phyloP scores from a whole-genome alignment of 2,113 vertebrate species.

The Drymodes brunneopygia region DNA sequence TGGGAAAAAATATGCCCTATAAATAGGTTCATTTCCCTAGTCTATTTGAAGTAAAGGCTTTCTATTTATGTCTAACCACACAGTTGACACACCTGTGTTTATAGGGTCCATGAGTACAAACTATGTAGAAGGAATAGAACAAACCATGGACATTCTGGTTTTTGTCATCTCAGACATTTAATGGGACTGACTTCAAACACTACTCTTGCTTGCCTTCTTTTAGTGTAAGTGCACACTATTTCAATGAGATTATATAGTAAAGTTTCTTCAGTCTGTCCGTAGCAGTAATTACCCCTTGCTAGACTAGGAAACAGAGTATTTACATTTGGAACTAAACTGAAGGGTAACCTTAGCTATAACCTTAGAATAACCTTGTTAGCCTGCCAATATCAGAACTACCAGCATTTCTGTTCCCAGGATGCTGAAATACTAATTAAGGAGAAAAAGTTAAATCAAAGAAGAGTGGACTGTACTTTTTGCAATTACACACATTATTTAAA shows the following conservation, averaged over 20 bases:
- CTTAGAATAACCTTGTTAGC: background rate
- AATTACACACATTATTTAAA: background rate
- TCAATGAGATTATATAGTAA: background rate
- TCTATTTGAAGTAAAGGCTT: background rate
- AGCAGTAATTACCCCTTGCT: background rate
- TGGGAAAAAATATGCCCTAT: background rate
- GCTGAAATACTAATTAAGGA: background rate
- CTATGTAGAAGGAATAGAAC: background rate
- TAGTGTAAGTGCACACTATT: background rate
- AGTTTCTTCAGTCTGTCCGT: background rate
- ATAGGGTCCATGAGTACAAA: background rate
- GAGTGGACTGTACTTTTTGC: background rate
- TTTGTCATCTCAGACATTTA: slow-evolving; percentile 22
- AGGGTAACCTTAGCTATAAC: background rate
- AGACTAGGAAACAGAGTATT: background rate
- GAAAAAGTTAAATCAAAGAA: background rate
- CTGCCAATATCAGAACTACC: background rate
- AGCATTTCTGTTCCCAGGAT: background rate
- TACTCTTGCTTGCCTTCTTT: background rate
- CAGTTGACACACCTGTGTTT: slow-evolving; percentile 16
- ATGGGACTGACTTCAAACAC: background rate
- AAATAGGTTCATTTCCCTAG: background rate
- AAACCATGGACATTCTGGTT: background rate
- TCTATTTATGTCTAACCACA: slow-evolving; percentile 6
- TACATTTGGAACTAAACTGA: background rate